A percentile compares a stretch with the other conserved stretches of the same genome.
Evolutionary conservation across 2,797 vertebrate species (phyloP).

Genomic region (Ptychadena robeensis): DNA sequence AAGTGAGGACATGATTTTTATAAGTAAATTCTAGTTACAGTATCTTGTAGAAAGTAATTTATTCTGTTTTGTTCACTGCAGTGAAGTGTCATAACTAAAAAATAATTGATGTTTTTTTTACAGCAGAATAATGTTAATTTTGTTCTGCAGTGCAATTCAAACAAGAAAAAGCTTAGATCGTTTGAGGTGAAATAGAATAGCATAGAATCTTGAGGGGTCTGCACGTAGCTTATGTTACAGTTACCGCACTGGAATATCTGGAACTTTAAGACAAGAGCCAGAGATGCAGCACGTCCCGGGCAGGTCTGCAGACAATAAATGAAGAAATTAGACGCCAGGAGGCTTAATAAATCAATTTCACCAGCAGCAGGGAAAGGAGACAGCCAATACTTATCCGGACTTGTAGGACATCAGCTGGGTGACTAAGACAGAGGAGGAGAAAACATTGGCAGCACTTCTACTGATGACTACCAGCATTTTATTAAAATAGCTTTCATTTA

Average conservation of each 20-base stretch:
- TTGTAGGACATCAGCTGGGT: constrained; percentile 16
- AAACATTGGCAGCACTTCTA: constrained; percentile 15
- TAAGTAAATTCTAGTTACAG: too few relatives aligned
- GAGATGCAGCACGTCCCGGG: neutral
- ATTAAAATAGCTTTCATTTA: neutral
- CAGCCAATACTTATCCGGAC: constrained; percentile 12
- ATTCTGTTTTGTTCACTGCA: neutral
- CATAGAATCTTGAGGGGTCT: neutral
- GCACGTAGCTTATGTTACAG: constrained; percentile 15
- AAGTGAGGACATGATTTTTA: too few relatives aligned
- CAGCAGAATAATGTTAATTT: neutral
- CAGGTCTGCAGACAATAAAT: constrained; percentile 22
- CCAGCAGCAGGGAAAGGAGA: constrained; percentile 25
- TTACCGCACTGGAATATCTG: neutral
- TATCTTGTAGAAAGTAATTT: neutral
- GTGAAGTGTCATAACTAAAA: neutral
- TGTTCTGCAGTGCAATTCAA: neutral
- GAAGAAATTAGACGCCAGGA: constrained; percentile 49
- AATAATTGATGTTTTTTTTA: neutral
- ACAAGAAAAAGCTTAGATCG: neutral
- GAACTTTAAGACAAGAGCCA: neutral
- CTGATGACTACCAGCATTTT: neutral
- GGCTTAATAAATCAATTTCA: constrained; percentile 49
- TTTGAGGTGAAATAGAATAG: neutral
- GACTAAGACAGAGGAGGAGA: neutral